Evolutionary conservation across 2,797 vertebrate species (phyloP).

Genomic region (Rhinichthys osculus): DNA sequence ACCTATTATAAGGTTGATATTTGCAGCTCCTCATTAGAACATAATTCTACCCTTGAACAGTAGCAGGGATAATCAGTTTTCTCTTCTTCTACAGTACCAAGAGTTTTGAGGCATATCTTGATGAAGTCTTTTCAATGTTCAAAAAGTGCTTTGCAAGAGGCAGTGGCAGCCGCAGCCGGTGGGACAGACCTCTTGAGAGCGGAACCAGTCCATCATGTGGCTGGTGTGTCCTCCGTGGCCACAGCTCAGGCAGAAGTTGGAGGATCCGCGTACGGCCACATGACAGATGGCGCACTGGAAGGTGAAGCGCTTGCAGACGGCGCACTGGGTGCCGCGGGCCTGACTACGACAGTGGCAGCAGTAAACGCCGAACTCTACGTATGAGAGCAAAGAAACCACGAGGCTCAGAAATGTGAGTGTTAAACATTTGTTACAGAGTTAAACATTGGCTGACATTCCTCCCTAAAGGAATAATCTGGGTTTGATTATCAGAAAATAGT

Average conservation of each 20-base stretch:
- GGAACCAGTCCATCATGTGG: conserved; percentile 99
- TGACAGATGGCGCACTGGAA: conserved; percentile 98
- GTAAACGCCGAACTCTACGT: conserved; percentile 93
- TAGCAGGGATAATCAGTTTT: neutral
- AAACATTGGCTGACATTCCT: neutral
- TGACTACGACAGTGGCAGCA: conserved; percentile 96
- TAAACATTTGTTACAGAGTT: neutral
- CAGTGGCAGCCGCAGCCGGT: conserved; percentile 96
- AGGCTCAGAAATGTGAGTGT: neutral
- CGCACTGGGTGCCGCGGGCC: conserved; percentile 91
- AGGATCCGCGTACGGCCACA: conserved; percentile 93
- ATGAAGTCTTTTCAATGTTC: conserved; percentile 49
- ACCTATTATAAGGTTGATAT: conserved; percentile 22
- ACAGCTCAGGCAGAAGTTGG: conserved; percentile 96
- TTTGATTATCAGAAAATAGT: neutral
- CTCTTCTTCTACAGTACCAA: conserved; percentile 41
- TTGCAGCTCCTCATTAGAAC: neutral
- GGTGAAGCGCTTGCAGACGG: conserved; percentile 92
- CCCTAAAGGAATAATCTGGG: neutral
- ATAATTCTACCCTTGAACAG: neutral
- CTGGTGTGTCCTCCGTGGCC: conserved; percentile 95
- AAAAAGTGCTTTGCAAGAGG: conserved; percentile 94
- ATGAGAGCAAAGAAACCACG: neutral
- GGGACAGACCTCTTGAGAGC: conserved; percentile 93
- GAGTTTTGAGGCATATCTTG: conserved; percentile 18